Evolutionary conservation across 2,888 invertebrate species (phyloP).

Genomic region (Dolichomitus sp.): DNA sequence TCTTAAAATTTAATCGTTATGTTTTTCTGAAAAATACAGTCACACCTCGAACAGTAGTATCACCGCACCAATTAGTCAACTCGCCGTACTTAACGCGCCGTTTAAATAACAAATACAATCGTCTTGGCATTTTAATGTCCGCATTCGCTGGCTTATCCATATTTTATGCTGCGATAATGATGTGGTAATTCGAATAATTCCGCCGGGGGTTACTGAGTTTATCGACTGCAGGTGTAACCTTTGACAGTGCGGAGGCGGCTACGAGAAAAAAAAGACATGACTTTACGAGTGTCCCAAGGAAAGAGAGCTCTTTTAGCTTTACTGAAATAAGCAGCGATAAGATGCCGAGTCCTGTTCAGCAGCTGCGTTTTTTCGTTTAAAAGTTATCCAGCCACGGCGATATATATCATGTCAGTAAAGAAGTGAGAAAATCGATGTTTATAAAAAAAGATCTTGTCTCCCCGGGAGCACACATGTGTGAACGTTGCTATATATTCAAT

Average conservation of each 20-base stretch:
- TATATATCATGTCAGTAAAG: conserved; percentile 50
- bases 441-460: conserved; percentile 31
- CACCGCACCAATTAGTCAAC: conserved; percentile 48
- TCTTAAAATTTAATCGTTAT: conserved; percentile 27
- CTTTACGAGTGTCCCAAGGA: background rate
- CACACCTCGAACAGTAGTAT: background rate
- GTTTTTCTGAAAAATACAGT: conserved; percentile 33
- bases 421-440: conserved; percentile 54
- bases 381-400: conserved; percentile 47
- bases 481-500: conserved; percentile 55
- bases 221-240: conserved; percentile 63
- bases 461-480: conserved; percentile 48
- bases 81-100: background rate
- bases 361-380: conserved; percentile 49
- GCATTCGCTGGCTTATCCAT: conserved; percentile 13
- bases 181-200: conserved; percentile 38
- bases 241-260: conserved; percentile 31
- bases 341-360: conserved; percentile 29
- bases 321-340: conserved; percentile 51
- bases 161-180: conserved; percentile 31
- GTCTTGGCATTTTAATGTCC: background rate
- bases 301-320: conserved; percentile 2
- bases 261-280: background rate
- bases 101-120: conserved; percentile 11
- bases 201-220: conserved; percentile 34